Conservation (phyloP, 2,113 vertebrate species). For the Coptodon bakossiorum region DNA sequence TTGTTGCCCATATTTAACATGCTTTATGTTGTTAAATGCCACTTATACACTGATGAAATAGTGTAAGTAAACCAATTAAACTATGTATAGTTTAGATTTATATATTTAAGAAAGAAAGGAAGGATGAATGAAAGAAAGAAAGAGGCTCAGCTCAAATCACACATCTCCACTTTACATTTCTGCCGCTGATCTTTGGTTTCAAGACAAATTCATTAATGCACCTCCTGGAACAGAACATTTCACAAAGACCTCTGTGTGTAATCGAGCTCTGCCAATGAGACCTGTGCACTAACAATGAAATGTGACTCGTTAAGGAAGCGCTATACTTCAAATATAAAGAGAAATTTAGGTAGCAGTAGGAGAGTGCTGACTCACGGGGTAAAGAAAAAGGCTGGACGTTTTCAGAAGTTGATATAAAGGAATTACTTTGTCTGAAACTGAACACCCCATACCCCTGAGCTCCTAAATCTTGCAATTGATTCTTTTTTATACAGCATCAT, state of each 20-base stretch:
- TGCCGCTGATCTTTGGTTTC: conserved; percentile 36
- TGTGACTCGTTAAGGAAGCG: not conserved
- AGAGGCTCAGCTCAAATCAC: not conserved
- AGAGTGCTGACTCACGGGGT: conserved; percentile 19
- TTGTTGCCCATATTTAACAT: not conserved
- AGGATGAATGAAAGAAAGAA: not conserved
- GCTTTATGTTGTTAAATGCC: not conserved
- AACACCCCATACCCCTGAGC: not conserved
- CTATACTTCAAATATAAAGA: conserved; percentile 7
- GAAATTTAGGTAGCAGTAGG: not conserved
- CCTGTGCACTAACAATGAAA: conserved; percentile 28
- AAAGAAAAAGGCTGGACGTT: not conserved
- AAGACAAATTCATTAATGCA: conserved; percentile 32
- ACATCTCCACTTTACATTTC: not conserved
- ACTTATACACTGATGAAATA: not conserved
- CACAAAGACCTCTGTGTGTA: conserved; percentile 50
- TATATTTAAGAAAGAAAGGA: not conserved
- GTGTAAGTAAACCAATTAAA: not conserved
- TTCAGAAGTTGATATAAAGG: not conserved
- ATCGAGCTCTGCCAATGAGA: not conserved
- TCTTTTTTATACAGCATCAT: not conserved
- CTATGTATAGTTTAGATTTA: not conserved
- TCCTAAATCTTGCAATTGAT: not conserved
- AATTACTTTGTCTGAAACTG: not conserved
- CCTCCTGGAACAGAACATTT: conserved; percentile 30